Conservation (phyloP, 2,888 invertebrate genomes). For the Frankliniella fusca region DNA sequence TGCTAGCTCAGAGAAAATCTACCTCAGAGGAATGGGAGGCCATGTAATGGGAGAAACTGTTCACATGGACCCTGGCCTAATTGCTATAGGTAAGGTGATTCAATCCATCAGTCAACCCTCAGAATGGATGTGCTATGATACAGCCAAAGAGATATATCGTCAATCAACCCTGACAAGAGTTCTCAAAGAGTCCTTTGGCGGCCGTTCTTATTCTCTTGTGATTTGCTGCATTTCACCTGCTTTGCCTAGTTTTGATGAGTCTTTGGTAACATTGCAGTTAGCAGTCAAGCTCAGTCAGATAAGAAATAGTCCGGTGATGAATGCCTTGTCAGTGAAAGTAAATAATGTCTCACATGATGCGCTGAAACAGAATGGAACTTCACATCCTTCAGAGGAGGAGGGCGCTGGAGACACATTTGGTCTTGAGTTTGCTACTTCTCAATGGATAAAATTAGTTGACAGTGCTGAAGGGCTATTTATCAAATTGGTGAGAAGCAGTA, state of each 20-base stretch:
- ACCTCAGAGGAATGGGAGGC: background rate
- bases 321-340: slow-evolving; percentile 50
- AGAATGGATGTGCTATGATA: slow-evolving; percentile 48
- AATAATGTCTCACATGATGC: slow-evolving; percentile 33
- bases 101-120: background rate
- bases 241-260: slow-evolving; percentile 63
- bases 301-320: slow-evolving; percentile 66
- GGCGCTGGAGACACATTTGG: slow-evolving; percentile 57
- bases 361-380: slow-evolving; percentile 37
- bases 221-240: slow-evolving; percentile 67
- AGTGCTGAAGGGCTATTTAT: slow-evolving; percentile 82
- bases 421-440: slow-evolving; percentile 75
- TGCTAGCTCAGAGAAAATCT: slow-evolving; percentile 54
- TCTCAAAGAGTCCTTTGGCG: slow-evolving; percentile 70
- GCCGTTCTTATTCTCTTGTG: slow-evolving; percentile 67
- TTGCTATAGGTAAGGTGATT: slow-evolving; percentile 63
- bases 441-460: slow-evolving; percentile 74
- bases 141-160: background rate
- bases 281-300: background rate
- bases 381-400: slow-evolving; percentile 24
- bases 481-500: slow-evolving; percentile 65
- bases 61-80: slow-evolving; percentile 60
- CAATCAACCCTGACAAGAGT: slow-evolving; percentile 66
- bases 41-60: slow-evolving; percentile 43
- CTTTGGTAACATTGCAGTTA: slow-evolving; percentile 64